Evolutionary conservation across 64 coral and sea anemone species (phyloP).

Genomic region (Montipora cactus): DNA sequence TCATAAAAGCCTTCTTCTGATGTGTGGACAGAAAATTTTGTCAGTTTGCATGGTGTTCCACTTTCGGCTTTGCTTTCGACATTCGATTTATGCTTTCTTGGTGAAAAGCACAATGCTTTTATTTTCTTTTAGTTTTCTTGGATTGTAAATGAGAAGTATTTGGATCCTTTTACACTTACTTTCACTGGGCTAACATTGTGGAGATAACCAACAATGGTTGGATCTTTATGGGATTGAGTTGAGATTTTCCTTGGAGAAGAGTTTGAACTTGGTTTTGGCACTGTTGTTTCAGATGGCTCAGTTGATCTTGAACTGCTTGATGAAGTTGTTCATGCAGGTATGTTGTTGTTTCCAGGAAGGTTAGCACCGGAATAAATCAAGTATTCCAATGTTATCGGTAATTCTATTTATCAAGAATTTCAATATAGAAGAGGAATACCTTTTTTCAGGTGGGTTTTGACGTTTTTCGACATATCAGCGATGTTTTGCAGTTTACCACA

Average conservation of each 20-base stretch:
- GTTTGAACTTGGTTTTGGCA: constrained; percentile 22
- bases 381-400: constrained; percentile 1
- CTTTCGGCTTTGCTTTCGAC: constrained; percentile 66
- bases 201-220: constrained; percentile 66
- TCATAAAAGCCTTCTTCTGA: constrained; percentile 73
- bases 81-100: constrained; percentile 64
- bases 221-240: not conserved
- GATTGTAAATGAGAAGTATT: constrained; percentile 69
- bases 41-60: constrained; percentile 65
- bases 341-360: not conserved
- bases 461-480: not conserved
- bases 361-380: constrained; percentile 15
- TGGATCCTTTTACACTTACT: constrained; percentile 56
- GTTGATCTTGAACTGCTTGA: constrained; percentile 13
- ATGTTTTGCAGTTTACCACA: not conserved
- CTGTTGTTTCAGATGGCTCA: constrained; percentile 3
- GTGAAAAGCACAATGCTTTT: constrained; percentile 77
- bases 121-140: constrained; percentile 57
- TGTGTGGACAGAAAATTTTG: constrained; percentile 42
- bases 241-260: not conserved
- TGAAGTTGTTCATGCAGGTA: not conserved
- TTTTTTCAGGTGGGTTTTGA: not conserved
- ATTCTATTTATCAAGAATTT: constrained; percentile 15
- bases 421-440: not conserved
- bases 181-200: constrained; percentile 71